These are phyloP conservation scores for Lycaon pictus DNA, from an alignment of 2,113 vertebrate genomes.

Conservation along the genomic window DNA sequence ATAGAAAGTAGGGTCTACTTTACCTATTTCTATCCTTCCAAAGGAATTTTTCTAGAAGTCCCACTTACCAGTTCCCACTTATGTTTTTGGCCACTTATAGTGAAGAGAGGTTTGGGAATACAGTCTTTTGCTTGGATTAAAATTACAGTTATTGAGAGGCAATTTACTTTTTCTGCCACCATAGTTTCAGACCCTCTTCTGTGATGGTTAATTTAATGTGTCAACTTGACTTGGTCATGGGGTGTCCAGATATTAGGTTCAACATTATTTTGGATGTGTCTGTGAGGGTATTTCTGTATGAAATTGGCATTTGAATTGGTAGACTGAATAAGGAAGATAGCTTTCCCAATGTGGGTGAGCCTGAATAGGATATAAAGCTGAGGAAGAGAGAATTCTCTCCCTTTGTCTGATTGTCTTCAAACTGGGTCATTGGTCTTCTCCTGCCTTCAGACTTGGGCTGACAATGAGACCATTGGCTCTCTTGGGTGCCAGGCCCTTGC, in stretches of 20 bases:
- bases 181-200: background rate
- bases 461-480: background rate
- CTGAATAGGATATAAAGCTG: background rate
- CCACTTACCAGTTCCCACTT: background rate
- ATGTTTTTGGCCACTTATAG: background rate
- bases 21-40: background rate
- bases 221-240: background rate
- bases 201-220: background rate
- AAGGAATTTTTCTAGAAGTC: background rate
- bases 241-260: background rate
- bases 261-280: background rate
- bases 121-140: background rate
- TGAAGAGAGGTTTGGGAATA: background rate
- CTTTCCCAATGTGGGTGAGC: background rate
- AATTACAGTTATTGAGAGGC: background rate
- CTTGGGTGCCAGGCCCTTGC: background rate
- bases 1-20: background rate
- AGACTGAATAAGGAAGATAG: background rate
- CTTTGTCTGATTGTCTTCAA: background rate
- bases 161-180: background rate
- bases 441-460: background rate
- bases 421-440: background rate
- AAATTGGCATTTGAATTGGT: background rate
- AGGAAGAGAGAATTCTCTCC: background rate
- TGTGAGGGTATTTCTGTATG: background rate